These are phyloP conservation scores for Callospermophilus lateralis DNA, from an alignment of 2,113 vertebrate species.

Conservation along the genomic window DNA sequence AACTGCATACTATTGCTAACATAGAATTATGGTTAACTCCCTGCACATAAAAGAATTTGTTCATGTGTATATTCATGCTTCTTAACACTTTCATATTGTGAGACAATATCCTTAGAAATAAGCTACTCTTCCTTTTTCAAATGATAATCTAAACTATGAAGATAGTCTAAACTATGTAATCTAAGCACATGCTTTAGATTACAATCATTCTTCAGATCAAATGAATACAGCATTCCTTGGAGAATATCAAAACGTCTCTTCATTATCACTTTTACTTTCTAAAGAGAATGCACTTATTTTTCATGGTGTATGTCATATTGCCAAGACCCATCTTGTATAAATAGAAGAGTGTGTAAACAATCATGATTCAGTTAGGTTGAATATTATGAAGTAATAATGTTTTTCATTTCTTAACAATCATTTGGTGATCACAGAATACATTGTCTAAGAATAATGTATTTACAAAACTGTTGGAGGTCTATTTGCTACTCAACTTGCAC, in stretches of 20 bases:
- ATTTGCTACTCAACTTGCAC: neutral
- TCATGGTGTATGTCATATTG: conserved; percentile 36
- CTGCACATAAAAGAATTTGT: neutral
- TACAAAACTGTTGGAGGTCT: neutral
- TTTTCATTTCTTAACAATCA: neutral
- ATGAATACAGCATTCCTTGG: neutral
- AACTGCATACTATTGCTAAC: neutral
- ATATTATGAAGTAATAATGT: conserved; percentile 33
- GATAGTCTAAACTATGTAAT: neutral
- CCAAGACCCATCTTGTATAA: conserved; percentile 53
- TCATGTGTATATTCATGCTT: neutral
- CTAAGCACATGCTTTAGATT: neutral
- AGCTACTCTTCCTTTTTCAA: neutral
- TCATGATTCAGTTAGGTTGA: conserved; percentile 24
- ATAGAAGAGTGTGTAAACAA: conserved; percentile 46
- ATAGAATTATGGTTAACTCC: neutral
- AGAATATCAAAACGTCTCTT: conserved; percentile 45
- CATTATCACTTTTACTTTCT: neutral
- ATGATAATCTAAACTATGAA: neutral
- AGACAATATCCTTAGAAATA: neutral
- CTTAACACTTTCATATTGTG: neutral
- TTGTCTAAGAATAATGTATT: neutral
- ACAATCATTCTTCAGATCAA: neutral
- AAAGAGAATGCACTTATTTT: conserved; percentile 47
- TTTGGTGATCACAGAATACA: neutral